phyloP scores from a whole-genome alignment of 2,797 vertebrate species.

The Phoebastria nigripes region DNA sequence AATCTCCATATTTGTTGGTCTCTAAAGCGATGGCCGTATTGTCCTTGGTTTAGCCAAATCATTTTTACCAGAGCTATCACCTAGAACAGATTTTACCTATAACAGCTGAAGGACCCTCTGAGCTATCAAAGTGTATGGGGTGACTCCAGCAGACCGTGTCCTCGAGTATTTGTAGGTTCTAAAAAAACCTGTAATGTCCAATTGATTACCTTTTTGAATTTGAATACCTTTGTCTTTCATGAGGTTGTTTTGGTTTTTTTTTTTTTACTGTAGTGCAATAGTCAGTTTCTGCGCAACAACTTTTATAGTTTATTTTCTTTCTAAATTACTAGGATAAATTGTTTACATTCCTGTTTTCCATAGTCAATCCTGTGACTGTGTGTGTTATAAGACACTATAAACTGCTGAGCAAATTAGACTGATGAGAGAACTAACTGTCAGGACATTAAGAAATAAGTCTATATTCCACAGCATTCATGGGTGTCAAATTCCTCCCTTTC shows the following conservation, averaged over 20 bases:
- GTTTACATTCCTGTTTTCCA: neutral
- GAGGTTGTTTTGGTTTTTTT: fast-evolving
- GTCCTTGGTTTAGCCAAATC: neutral
- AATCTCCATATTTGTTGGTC: neutral
- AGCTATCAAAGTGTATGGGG: neutral
- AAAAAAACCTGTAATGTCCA: neutral
- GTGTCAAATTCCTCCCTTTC: neutral
- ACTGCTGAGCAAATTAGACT: neutral
- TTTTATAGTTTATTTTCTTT: neutral
- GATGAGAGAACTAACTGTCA: neutral
- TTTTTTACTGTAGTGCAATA: neutral
- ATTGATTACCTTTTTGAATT: neutral
- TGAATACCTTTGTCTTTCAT: neutral
- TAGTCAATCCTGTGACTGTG: neutral
- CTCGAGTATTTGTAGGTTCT: neutral
- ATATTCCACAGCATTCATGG: neutral
- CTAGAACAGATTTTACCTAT: neutral
- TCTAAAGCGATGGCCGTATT: neutral
- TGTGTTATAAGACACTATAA: neutral
- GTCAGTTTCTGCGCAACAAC: neutral
- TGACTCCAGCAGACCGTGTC: neutral
- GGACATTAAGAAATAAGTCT: neutral
- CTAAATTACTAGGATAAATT: neutral
- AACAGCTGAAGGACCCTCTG: neutral
- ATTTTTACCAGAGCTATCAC: neutral